Base-by-base conservation (phyloP, 2,797 vertebrate species). In the Mus minutoides region DNA sequence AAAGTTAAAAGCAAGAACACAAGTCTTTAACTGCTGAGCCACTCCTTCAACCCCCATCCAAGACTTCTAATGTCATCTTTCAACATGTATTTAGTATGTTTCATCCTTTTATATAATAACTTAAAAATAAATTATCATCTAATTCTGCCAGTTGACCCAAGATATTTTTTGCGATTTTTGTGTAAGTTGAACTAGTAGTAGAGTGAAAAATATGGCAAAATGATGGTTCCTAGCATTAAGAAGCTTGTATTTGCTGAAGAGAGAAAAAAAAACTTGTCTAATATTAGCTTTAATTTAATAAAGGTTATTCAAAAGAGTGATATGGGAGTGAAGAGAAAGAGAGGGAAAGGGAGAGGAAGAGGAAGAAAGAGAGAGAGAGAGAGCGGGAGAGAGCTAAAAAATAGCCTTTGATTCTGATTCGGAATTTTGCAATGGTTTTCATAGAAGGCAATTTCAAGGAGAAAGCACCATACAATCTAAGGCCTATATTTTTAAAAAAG, bases 221-320 rank as follows among this genome's bases (percentile, higher is more conserved):
- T 43, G 49, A 40, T 56, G 6, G 52, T 21, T 73, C 19, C 22
- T 93, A 54, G 17, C 16, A 46, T 86, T 82, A 78, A 71, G 31
- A 75, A 88, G 10, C 14, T 52, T 85, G 9, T 17, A 40, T 24
- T 87, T 91, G 3, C 37, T 86, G 17, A 90, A 60, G 46, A 64
- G 54, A 46, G 9, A 54, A 16, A 54, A 12, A 71, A 89, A 92
- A 88, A 13, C 0, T 6, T 85, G 12, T 88, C 64, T 17, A 78
- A 92, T 93, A 40, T 85, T 67, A 92, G n/a, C 9, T 90, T 88
- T 82, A 85, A 46, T 86, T 62, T 6, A 75, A 88, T 58, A 91
- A 87, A 9, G 6, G 1, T 83, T 90, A 78, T 93, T 14, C 13
- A 67, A 60, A 90, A 62, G n/a, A 19, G 21, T 90, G 3, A 12